Percentiles rank a stretch among this genome's conserved stretches.
Evolutionary conservation across 1,140 invertebrate genomes (phyloP).

Genomic region (Galleria mellonella): DNA sequence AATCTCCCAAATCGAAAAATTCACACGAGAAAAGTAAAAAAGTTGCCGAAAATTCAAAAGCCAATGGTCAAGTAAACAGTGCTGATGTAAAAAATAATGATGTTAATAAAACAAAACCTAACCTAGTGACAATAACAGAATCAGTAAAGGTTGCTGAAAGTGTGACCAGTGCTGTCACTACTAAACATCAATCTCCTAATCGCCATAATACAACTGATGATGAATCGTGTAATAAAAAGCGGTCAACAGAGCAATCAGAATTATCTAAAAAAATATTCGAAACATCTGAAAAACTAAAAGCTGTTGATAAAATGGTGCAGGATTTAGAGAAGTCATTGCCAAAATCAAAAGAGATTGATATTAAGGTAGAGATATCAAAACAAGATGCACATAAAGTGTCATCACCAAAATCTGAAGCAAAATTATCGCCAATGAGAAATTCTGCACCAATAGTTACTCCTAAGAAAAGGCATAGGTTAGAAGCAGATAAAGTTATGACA

Average conservation of each 20-base stretch:
- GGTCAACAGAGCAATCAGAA: constrained; percentile 60
- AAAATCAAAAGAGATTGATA: constrained; percentile 60
- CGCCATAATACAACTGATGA: constrained; percentile 43
- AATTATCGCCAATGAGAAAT: constrained; percentile 50
- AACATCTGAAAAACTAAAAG: constrained; percentile 70
- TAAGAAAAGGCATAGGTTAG: constrained; percentile 75
- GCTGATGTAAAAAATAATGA: constrained; percentile 27
- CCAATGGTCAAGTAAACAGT: constrained; percentile 7
- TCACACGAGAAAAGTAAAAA: constrained; percentile 55
- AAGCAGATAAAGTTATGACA: constrained; percentile 58
- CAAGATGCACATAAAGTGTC: constrained; percentile 41
- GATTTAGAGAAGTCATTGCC: constrained; percentile 69
- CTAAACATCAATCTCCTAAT: constrained; percentile 25
- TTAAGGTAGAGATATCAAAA: constrained; percentile 43
- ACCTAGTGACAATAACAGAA: constrained; percentile 19
- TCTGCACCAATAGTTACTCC: constrained; percentile 70
- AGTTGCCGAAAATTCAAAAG: constrained; percentile 35
- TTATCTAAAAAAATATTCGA: constrained; percentile 71
- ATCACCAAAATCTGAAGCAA: constrained; percentile 55
- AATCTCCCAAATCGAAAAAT: constrained; percentile 36
- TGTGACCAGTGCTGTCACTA: constrained; percentile 12
- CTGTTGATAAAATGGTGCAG: constrained; percentile 69
- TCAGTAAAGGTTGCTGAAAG: constrained; percentile 12
- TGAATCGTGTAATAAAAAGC: constrained; percentile 58
- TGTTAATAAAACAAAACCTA: background rate